phyloP scores from a whole-genome alignment of 2,797 vertebrate species.

The Setipinna tenuifilis region DNA sequence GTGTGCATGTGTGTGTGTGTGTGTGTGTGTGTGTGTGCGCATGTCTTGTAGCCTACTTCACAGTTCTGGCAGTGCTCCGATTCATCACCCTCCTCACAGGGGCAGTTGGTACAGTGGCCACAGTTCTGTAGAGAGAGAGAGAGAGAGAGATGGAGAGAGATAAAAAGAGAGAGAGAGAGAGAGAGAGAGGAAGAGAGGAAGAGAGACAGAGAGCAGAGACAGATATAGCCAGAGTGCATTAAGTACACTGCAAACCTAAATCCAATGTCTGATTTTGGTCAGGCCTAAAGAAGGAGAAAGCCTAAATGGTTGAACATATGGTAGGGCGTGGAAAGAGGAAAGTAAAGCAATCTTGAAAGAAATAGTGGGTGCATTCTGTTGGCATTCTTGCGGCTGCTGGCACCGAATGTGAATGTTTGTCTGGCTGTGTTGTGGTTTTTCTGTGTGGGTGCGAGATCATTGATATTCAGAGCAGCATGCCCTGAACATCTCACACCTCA shows the following conservation, averaged over 20 bases:
- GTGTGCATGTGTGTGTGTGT: neutral
- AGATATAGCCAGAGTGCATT: neutral
- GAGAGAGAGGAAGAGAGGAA: neutral
- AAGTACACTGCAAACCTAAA: neutral
- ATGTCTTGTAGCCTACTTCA: slow-evolving; percentile 66
- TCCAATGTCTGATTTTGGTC: neutral
- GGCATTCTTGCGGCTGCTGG: neutral
- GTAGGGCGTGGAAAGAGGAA: neutral
- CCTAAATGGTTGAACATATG: too few relatives aligned
- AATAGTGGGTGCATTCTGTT: neutral
- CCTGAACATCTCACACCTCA: neutral
- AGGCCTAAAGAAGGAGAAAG: too few relatives aligned
- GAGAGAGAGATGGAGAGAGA: neutral
- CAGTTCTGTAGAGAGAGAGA: slow-evolving; percentile 63
- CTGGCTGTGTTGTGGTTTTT: neutral
- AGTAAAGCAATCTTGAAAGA: neutral
- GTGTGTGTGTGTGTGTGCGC: neutral
- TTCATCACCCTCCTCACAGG: slow-evolving; percentile 71
- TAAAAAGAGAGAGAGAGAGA: neutral
- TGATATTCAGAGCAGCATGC: neutral
- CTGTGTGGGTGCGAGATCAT: neutral
- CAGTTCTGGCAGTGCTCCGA: slow-evolving; percentile 79
- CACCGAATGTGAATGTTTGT: neutral
- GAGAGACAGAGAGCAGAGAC: neutral
- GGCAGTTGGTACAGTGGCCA: slow-evolving; percentile 66